A percentile compares a stretch with the other conserved stretches of the same genome.
These are phyloP conservation scores for Amphipyra tragopoginis DNA, from an alignment of 2,888 invertebrate species.

Conservation along the genomic window DNA sequence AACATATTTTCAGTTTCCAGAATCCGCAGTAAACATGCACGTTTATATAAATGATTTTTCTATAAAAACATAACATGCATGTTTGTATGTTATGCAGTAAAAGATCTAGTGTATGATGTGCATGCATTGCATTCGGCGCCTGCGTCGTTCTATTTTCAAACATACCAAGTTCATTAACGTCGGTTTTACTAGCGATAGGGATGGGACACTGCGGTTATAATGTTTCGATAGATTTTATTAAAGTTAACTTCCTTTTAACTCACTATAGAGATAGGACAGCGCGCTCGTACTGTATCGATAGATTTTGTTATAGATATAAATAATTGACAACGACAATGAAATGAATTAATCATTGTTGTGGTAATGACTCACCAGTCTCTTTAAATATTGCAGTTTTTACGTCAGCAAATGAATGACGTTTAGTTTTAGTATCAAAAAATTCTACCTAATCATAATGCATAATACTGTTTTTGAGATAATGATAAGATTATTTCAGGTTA, in stretches of 20 bases:
- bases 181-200: slow-evolving; percentile 62
- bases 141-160: slow-evolving; percentile 67
- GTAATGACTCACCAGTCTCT: neutral
- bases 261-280: slow-evolving; percentile 56
- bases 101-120: slow-evolving; percentile 22
- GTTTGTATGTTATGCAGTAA: slow-evolving; percentile 15
- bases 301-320: slow-evolving; percentile 9
- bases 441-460: no score
- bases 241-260: no score
- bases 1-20: no score
- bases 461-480: no score
- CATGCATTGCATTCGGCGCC: slow-evolving; percentile 30
- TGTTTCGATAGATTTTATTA: slow-evolving; percentile 23
- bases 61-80: no score
- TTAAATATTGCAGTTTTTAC: no score
- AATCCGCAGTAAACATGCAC: no score
- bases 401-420: no score
- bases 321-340: slow-evolving; percentile 2
- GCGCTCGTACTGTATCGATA: slow-evolving; percentile 21
- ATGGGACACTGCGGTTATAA: slow-evolving; percentile 38
- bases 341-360: neutral
- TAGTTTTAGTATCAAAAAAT: no score
- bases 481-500: no score
- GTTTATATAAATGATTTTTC: neutral
- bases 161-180: slow-evolving; percentile 74